phyloP scores from a whole-genome alignment of 2,888 invertebrate genomes.

The Agrilus biguttatus region DNA sequence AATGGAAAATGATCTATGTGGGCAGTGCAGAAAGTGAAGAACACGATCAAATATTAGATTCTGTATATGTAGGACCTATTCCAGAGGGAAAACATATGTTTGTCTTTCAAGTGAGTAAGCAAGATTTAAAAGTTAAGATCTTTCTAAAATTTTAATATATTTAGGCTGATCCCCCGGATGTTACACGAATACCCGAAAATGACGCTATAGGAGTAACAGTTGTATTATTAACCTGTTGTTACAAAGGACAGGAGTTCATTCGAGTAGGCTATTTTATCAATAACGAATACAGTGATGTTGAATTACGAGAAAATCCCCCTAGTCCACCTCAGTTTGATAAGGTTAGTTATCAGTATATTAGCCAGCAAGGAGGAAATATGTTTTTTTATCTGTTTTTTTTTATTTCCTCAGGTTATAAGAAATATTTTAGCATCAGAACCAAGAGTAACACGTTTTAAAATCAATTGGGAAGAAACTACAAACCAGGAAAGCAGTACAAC shows the following conservation, averaged over 20 bases:
- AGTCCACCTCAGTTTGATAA: constrained; percentile 86
- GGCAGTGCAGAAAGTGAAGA: constrained; percentile 96
- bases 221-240: constrained; percentile 87
- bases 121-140: constrained; percentile 1
- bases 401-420: constrained; percentile 40
- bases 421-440: constrained; percentile 83
- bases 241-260: constrained; percentile 83
- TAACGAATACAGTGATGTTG: constrained; percentile 89
- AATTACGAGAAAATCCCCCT: constrained; percentile 88
- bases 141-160: constrained; percentile 15
- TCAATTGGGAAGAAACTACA: constrained; percentile 79
- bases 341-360: constrained; percentile 35
- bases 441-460: constrained; percentile 90
- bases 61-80: constrained; percentile 95
- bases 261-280: constrained; percentile 98
- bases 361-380: not conserved
- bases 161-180: constrained; percentile 90
- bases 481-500: constrained; percentile 31
- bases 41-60: constrained; percentile 91
- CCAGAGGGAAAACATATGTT: constrained; percentile 94
- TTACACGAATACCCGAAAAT: constrained; percentile 82
- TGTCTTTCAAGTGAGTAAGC: constrained; percentile 61
- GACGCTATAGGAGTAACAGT: constrained; percentile 98
- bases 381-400: not conserved
- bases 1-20: constrained; percentile 99